A percentile compares a stretch with the other conserved stretches of the same genome.
phyloP scores from a whole-genome alignment of 1,140 invertebrate species.

The Phymastichus coffea region DNA sequence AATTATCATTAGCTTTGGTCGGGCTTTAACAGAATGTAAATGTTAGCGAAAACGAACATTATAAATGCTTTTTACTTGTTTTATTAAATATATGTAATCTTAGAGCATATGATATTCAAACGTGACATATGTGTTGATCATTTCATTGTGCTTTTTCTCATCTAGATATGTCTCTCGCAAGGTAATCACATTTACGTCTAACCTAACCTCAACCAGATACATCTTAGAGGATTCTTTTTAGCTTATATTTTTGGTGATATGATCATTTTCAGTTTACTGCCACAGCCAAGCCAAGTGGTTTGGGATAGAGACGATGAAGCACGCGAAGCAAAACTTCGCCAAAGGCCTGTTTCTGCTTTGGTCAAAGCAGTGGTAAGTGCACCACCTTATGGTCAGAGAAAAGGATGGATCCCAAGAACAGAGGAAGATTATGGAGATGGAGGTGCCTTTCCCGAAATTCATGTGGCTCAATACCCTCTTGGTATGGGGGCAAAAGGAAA shows the following conservation, averaged over 20 bases:
- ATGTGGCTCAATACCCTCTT: slow-evolving; percentile 94
- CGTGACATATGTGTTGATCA: too few species aligned
- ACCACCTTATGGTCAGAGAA: slow-evolving; percentile 95
- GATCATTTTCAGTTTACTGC: slow-evolving; percentile 73
- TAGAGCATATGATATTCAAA: too few species aligned
- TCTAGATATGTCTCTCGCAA: too few species aligned
- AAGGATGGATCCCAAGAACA: slow-evolving; percentile 89
- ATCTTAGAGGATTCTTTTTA: background rate
- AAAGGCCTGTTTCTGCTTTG: slow-evolving; percentile 67
- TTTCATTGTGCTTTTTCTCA: too few species aligned
- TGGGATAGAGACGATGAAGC: slow-evolving; percentile 89
- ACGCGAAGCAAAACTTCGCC: slow-evolving; percentile 61
- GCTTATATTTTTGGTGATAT: slow-evolving; percentile 30
- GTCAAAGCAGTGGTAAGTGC: slow-evolving; percentile 82
- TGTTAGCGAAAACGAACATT: too few species aligned
- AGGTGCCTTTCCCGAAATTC: slow-evolving; percentile 97
- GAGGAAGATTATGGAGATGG: slow-evolving; percentile 92
- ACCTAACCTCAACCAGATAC: background rate
- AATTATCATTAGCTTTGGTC: too few species aligned
- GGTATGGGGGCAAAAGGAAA: slow-evolving; percentile 77
- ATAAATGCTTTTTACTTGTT: too few species aligned
- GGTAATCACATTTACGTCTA: too few species aligned
- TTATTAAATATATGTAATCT: too few species aligned
- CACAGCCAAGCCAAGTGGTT: slow-evolving; percentile 78
- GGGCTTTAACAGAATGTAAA: too few species aligned